Evolutionary conservation across 1,140 invertebrate genomes (phyloP).

Genomic region (Agraylea sexmaculata): DNA sequence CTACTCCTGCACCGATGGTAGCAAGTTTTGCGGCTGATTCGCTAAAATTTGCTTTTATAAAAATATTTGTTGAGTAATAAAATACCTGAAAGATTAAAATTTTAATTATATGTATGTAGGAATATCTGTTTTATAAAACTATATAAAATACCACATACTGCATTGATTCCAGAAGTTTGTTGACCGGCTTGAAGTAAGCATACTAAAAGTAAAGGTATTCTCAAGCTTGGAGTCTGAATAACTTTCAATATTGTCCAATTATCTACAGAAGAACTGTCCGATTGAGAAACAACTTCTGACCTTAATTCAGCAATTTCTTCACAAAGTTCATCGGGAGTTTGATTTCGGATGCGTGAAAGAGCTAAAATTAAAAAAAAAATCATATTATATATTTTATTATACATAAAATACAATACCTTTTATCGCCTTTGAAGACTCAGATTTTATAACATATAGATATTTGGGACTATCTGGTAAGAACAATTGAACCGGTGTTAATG

Average conservation of each 20-base stretch:
- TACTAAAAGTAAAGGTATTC: conserved; percentile 58
- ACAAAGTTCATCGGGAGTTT: conserved; percentile 30
- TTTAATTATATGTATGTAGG: conserved; percentile 2
- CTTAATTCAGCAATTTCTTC: conserved; percentile 40
- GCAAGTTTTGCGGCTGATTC: conserved; percentile 47
- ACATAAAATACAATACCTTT: conserved; percentile 38
- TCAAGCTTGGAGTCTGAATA: conserved; percentile 40
- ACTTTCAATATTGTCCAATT: conserved; percentile 44
- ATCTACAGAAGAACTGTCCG: conserved; percentile 26
- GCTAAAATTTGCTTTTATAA: conserved; percentile 50
- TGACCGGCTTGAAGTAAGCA: conserved; percentile 68
- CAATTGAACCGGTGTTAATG: conserved; percentile 47
- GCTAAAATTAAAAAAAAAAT: conserved; percentile 34
- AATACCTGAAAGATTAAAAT: conserved; percentile 48
- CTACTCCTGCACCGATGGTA: conserved; percentile 55
- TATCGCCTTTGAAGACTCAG: conserved; percentile 46
- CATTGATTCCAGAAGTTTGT: conserved; percentile 79
- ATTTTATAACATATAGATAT: conserved; percentile 62
- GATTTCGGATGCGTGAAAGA: conserved; percentile 39
- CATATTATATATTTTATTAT: conserved; percentile 2
- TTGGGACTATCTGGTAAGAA: conserved; percentile 76
- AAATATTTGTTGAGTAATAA: conserved; percentile 67
- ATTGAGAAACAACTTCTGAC: conserved; percentile 29
- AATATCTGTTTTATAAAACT: not conserved
- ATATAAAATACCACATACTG: no score